Evolutionary conservation across 2,888 invertebrate genomes (phyloP), one percentile per base, ranked within the genome.

Genomic region (Melipona bicolor): DNA sequence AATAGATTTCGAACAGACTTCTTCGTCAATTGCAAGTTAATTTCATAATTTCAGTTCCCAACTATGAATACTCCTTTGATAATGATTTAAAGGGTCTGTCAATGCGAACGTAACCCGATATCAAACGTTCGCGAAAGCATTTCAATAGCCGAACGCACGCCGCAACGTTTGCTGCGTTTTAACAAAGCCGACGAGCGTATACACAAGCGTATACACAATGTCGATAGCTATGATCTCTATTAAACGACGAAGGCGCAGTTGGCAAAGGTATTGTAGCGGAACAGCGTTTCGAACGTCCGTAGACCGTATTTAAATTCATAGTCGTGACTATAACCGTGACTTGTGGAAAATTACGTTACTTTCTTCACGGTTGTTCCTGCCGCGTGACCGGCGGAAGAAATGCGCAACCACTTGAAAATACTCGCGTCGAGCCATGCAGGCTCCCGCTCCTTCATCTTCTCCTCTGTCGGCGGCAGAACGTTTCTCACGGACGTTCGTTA

Each of bases 241-340:
- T 73, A 77, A 50, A 75, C 69, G 71, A 59, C 65, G 43, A 75
- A 83, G 75, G 62, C 88, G 88, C 87, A 88, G 86, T 91, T 91
- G 91, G 91, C 91, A 91, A 68, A 70, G 43, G 59, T 50, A 36
- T 61, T 79, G 67, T 77, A 78, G 61, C 79, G 52, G 73, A 81
- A 78, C 56, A 36, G 36, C 21, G 52, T 72, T 71, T 73, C 9
- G 43, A 78, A 79, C 75, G 72, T 72, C 59, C 0, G 61, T 81
- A 75, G 64, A 56, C 21, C 9, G 72, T 49, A 65, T 79, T 65
- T 62, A 76, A 81, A 70, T 83, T 64, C 64, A 69, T 43, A 75
- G 72, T 56, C 75, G 65, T 67, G 69, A 65, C 71, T 72, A 70
- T 49, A 70, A 72, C 54, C 79, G 69, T 76, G 78, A 76, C 67